phyloP scores from a whole-genome alignment of 2,113 vertebrate genomes.

The Chloropsis hardwickii region DNA sequence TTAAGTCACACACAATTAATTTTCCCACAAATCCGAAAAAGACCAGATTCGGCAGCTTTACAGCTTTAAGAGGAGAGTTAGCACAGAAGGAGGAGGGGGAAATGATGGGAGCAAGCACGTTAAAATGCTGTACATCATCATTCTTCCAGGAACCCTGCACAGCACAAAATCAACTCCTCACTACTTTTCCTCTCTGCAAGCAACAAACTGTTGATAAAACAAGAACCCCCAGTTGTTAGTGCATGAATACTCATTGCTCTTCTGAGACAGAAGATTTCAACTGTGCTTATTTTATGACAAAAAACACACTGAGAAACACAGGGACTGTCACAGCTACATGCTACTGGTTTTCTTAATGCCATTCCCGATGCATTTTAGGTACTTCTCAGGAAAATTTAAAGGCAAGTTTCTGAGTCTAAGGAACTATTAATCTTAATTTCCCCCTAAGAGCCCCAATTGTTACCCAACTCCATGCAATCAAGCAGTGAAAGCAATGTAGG shows the following conservation, averaged over 20 bases:
- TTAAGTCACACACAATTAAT: slow-evolving; percentile 52
- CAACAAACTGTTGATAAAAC: slow-evolving; percentile 6
- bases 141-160: background rate
- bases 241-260: background rate
- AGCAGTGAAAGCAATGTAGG: background rate
- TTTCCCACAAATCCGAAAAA: slow-evolving; percentile 40
- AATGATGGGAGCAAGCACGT: background rate
- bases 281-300: background rate
- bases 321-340: background rate
- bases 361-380: background rate
- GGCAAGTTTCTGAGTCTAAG: background rate
- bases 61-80: slow-evolving; percentile 19
- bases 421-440: background rate
- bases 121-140: slow-evolving; percentile 11
- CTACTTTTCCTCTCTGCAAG: background rate
- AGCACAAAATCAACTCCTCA: slow-evolving; percentile 3
- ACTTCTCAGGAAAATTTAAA: background rate
- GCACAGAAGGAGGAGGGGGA: background rate
- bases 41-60: slow-evolving; percentile 16
- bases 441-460: background rate
- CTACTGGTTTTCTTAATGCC: background rate
- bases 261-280: background rate
- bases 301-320: background rate
- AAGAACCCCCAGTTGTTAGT: background rate
- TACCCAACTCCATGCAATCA: background rate